Evolutionary conservation across 2,797 vertebrate genomes (phyloP), one percentile per base, ranked within the genome.

Genomic region (Adrianichthys oophorus): DNA sequence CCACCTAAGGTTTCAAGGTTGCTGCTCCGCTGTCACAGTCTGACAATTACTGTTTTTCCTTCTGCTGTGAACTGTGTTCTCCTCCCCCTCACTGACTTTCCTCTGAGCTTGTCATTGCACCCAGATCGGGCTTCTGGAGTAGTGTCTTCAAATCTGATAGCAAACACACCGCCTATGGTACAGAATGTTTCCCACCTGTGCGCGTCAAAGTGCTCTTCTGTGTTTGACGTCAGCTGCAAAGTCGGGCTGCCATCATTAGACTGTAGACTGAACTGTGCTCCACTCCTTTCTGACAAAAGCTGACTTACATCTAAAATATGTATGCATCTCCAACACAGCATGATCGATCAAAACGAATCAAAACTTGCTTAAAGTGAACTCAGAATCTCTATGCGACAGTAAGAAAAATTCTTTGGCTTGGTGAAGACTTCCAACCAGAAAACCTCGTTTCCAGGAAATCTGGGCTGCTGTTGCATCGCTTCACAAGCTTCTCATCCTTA

Each of bases 1-100:
- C 86, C 82, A 82, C 80, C 85, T 82, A 72, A 75, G 83, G 80
- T 82, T 90, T 88, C 86, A 88, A 90, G 86, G 84, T 87, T 84
- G 80, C 66, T 53, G 55, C 76, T 68, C 65, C 15, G 70, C 75
- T 70, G 82, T 85, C 79, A 79, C 63, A 78, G 62, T 68, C 65
- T 56, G 60, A 76, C 76, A 61, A 45, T 59, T 76, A 29, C 44
- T 19, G 18, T 65, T 47, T 60, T 52, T 47, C 56, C 41, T 53
- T 67, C 48, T 37, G 61, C 73, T 49, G 73, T 77, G 70, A 80
- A 74, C 64, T 64, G 54, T 18, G 18, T 41, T 80, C 77, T 54
- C 72, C 68, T 72, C 79, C 81, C 72, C 74, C 78, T 74, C 72
- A 40, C 67, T 43, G 54, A 60, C 62, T 70, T 37, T 44, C 18